Percentiles rank a stretch among this genome's conserved stretches.
Evolutionary conservation across 2,888 invertebrate genomes (phyloP).

Genomic region (Rhodophaea formosa): DNA sequence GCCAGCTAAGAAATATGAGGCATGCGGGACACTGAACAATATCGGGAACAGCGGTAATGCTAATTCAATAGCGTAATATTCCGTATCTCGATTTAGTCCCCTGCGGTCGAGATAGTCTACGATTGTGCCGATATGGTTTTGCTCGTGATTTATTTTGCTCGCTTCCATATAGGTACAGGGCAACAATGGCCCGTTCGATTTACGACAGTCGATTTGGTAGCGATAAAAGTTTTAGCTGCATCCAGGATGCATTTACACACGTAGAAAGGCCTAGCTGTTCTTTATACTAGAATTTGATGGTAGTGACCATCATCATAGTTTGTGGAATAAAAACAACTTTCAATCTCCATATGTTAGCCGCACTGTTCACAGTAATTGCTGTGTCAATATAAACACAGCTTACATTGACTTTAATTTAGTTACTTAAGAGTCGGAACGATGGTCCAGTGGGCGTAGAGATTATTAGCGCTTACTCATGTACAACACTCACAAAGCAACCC

Average conservation of each 20-base stretch:
- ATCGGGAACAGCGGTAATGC: slow-evolving; percentile 73
- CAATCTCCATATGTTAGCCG: no score
- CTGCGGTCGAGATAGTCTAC: slow-evolving; percentile 70
- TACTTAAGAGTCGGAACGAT: no score
- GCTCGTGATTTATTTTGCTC: slow-evolving; percentile 79
- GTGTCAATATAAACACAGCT: no score
- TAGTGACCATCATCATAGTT: neutral
- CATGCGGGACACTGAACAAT: slow-evolving; percentile 51
- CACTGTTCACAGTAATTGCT: no score
- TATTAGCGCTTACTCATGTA: no score
- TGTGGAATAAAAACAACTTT: neutral
- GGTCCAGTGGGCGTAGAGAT: no score
- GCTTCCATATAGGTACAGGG: slow-evolving; percentile 74
- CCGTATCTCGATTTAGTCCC: slow-evolving; percentile 63
- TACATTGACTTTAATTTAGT: neutral
- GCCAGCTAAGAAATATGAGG: slow-evolving; percentile 60
- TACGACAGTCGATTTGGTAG: slow-evolving; percentile 76
- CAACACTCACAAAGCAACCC: no score
- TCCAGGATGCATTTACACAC: slow-evolving; percentile 43
- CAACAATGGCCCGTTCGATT: slow-evolving; percentile 76
- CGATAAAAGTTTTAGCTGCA: slow-evolving; percentile 72
- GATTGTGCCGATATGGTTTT: slow-evolving; percentile 75
- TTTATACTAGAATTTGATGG: neutral
- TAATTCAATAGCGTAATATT: slow-evolving; percentile 78
- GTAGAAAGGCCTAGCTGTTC: slow-evolving; percentile 21